Evolutionary conservation across 2,888 invertebrate species (phyloP), one percentile per base, ranked within the genome.

Genomic region (Patella pellucida): DNA sequence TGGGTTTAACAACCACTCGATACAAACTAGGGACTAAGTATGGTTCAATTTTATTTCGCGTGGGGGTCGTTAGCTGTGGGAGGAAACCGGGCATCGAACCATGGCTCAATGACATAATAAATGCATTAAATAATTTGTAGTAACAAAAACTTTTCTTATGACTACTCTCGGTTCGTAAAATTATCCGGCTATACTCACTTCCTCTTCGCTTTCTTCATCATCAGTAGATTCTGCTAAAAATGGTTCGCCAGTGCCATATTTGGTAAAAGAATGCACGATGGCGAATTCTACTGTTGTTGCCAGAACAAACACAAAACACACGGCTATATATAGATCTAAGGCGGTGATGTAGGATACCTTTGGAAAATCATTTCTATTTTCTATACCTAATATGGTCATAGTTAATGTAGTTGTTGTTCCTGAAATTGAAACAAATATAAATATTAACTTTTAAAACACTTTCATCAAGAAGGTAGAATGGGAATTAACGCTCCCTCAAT

Each of bases 371-470:
- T 85, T 84, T 56, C 89, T 81, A 74, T 87, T 88, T 79, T 90
- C 90, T 54, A 90, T 79, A 12, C 86, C 86, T 16, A 90, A 82
- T 0, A 97, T 97, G 0, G 97, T 97, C 9, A 98, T 92, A 0
- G 98, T 98, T 75, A 98, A 92, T 27, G 98, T 97, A 0, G 97
- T 96, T 0, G 97, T 97, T 74, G 98, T 97, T 54, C 97, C 94
- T 94, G 86, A 1, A 78, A 73, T 52, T 14, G 14, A 19, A 62
- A 15, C 7, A 41, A 41, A 41, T 41, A 41, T 41, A 41, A 41
- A 41, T 41, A 9, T 41, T 41, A 41, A 41, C 41, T 9, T 41
- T 7, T 41, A 41, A 41, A 9, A 9, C 41, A 41, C 41, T 41
- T 41, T 41, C 41, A 41, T 41, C 41, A 41, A 41, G 4, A 7